phyloP scores from a whole-genome alignment of 37 sponge, comb jelly and placozoan genomes.

The Axinella damicornis region DNA sequence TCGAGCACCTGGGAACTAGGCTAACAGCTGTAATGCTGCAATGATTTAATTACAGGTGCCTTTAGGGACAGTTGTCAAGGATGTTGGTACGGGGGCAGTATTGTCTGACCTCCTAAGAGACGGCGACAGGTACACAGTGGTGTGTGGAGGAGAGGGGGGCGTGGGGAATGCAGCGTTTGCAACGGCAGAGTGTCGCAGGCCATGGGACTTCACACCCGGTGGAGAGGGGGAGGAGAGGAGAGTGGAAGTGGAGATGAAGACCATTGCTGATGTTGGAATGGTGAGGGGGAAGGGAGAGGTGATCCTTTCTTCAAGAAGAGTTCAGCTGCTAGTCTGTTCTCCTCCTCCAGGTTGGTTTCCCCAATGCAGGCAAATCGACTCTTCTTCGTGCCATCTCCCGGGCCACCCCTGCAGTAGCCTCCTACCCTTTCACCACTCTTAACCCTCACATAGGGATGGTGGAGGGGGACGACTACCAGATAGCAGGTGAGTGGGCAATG shows the following conservation, averaged over 20 bases:
- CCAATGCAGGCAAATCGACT: conserved; percentile 98
- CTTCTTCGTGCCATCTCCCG: conserved; percentile 87
- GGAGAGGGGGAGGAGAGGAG: conserved; percentile 67
- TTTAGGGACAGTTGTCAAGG: conserved; percentile 86
- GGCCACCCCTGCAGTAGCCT: conserved; percentile 90
- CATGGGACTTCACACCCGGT: conserved; percentile 62
- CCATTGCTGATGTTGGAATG: conserved; percentile 95
- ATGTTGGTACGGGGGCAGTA: conserved; percentile 36
- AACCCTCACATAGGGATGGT: conserved; percentile 95
- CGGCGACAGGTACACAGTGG: conserved; percentile 51
- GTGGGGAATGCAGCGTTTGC: conserved; percentile 74
- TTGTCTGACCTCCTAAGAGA: conserved; percentile 72
- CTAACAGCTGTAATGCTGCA: too few relatives aligned
- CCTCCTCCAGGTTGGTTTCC: conserved; percentile 82
- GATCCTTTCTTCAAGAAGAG: not conserved
- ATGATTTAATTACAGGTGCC: conserved; percentile 64
- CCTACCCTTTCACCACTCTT: conserved; percentile 98
- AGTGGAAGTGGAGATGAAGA: conserved; percentile 86
- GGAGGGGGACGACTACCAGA: conserved; percentile 29
- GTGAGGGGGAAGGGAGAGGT: conserved; percentile 33
- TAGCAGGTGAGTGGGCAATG: conserved; percentile 59
- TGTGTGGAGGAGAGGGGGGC: conserved; percentile 88
- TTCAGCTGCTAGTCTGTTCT: not conserved
- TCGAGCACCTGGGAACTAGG: too few relatives aligned
- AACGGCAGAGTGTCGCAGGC: conserved; percentile 18